phyloP scores from a whole-genome alignment of 2,113 vertebrate genomes.

The Urocitellus parryii region DNA sequence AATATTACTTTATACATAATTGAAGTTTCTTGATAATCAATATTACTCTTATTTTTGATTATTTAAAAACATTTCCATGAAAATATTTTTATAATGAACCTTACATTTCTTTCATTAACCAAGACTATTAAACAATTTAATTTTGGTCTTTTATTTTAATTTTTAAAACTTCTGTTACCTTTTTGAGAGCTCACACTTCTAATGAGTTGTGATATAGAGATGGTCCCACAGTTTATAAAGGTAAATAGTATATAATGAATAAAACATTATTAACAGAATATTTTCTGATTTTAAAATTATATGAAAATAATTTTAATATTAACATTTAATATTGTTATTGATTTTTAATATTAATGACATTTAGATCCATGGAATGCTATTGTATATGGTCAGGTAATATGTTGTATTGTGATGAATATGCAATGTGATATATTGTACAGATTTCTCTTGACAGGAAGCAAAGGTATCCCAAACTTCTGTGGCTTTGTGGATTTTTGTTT shows the following conservation, averaged over 20 bases:
- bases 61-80: too few relatives aligned
- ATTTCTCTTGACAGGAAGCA: not conserved
- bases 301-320: not conserved
- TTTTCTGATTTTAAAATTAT: conserved; percentile 1
- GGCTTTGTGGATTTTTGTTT: not conserved
- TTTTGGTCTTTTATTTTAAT: not conserved
- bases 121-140: not conserved
- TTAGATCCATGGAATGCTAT: not conserved
- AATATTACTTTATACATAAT: not conserved
- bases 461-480: not conserved
- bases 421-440: not conserved
- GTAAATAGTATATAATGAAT: not conserved
- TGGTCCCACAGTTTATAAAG: not conserved
- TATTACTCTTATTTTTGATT: not conserved
- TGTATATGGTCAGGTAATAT: not conserved
- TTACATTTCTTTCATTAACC: not conserved
- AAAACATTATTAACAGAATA: not conserved
- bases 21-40: not conserved
- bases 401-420: not conserved
- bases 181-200: not conserved
- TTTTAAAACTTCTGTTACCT: not conserved
- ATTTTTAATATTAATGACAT: not conserved
- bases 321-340: not conserved
- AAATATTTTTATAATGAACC: not conserved
- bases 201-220: not conserved